Conservation (phyloP, 2,797 vertebrate species). For the Hyperoplus immaculatus region DNA sequence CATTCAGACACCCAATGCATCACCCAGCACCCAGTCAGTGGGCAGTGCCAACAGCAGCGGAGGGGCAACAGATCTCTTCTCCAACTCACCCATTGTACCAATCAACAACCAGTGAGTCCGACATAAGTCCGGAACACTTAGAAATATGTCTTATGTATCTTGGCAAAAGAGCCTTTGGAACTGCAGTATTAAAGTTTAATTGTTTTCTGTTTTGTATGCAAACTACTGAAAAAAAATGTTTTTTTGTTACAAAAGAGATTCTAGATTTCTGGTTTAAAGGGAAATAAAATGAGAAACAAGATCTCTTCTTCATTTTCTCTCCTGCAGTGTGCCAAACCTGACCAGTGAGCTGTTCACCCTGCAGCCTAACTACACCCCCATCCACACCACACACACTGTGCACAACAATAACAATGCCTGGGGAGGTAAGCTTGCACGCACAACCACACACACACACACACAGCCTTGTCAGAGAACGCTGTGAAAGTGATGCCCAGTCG, state of each 20-base stretch:
- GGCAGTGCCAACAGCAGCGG: conserved; percentile 91
- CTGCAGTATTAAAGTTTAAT: neutral
- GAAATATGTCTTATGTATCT: neutral
- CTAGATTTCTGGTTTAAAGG: conserved; percentile 2
- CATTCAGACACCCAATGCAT: conserved; percentile 89
- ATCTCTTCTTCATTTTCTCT: conserved; percentile 17
- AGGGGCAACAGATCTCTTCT: conserved; percentile 89
- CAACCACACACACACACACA: conserved; percentile 15
- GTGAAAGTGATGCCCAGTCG: conserved; percentile 33
- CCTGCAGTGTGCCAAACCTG: conserved; percentile 89
- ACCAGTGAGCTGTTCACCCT: conserved; percentile 93
- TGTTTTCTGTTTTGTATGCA: conserved; percentile 1
- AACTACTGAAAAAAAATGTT: neutral
- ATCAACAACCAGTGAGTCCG: conserved; percentile 89
- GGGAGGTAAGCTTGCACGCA: conserved; percentile 86
- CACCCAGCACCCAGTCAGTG: conserved; percentile 92
- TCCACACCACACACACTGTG: conserved; percentile 90
- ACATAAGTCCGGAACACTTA: neutral
- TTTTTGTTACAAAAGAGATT: no score
- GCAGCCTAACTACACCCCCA: conserved; percentile 89
- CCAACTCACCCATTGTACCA: conserved; percentile 86
- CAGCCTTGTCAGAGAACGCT: conserved; percentile 22
- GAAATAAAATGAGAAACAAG: conserved; percentile 34
- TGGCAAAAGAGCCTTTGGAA: neutral
- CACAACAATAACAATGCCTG: conserved; percentile 88